Percentiles rank a stretch among this genome's conserved stretches.
phyloP scores from a whole-genome alignment of 2,888 invertebrate species.

The Eledona agricola region DNA sequence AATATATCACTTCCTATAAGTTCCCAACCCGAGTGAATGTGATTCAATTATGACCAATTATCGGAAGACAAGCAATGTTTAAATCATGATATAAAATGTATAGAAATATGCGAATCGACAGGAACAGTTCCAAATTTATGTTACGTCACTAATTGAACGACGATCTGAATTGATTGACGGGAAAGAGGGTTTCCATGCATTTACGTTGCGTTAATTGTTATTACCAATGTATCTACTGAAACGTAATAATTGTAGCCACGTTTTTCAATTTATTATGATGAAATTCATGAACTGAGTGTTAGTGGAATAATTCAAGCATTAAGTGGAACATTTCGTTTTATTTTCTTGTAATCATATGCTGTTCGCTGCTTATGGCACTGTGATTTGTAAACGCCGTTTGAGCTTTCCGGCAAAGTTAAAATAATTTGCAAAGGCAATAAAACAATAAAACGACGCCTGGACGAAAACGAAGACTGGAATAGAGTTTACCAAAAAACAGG shows the following conservation, averaged over 20 bases:
- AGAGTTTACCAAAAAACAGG: no score
- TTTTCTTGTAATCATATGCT: constrained; percentile 22
- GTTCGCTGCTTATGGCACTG: constrained; percentile 16
- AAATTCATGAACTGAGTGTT: constrained; percentile 29
- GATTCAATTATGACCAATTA: constrained; percentile 17
- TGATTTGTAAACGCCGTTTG: no score
- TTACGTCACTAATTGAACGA: constrained; percentile 8
- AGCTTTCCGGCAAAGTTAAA: no score
- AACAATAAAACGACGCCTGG: no score
- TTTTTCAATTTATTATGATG: constrained; percentile 25
- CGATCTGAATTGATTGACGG: constrained; percentile 1
- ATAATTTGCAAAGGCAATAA: no score
- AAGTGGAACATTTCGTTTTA: constrained; percentile 34
- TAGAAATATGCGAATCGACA: no score
- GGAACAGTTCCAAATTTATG: no score
- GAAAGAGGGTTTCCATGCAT: constrained; percentile 7
- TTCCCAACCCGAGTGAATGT: constrained; percentile 21
- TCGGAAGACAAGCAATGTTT: constrained; percentile 8
- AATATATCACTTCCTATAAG: constrained; percentile 22
- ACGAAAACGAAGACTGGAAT: no score
- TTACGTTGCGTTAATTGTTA: constrained; percentile 20
- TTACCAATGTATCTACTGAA: constrained; percentile 27
- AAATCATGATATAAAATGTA: constrained; percentile 14
- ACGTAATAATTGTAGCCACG: constrained; percentile 28
- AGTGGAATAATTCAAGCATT: constrained; percentile 34